These are phyloP conservation scores for Erethizon dorsatum DNA, from an alignment of 2,797 vertebrate genomes.

Conservation along the genomic window DNA sequence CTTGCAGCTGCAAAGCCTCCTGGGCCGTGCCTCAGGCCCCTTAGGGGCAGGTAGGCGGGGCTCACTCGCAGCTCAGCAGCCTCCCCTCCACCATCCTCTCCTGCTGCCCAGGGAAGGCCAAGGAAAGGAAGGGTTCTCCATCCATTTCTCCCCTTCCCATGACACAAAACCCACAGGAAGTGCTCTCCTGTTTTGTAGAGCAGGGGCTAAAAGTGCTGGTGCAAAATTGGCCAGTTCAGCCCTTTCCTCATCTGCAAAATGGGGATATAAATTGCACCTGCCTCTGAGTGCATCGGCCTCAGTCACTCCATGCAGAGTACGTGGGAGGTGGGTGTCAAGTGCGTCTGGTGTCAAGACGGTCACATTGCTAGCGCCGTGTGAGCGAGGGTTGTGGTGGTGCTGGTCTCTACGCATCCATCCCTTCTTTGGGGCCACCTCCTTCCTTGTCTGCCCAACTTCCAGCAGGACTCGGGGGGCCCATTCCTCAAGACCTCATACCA, in stretches of 20 bases:
- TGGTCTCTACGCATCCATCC: neutral
- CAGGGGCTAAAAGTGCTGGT: neutral
- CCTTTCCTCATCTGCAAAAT: neutral
- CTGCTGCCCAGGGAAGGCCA: neutral
- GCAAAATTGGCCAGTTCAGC: accelerated
- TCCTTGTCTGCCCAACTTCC: neutral
- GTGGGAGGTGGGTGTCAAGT: neutral
- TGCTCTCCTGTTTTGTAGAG: neutral
- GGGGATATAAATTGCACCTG: neutral
- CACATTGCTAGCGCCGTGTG: accelerated
- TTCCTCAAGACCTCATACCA: neutral
- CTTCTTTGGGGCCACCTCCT: neutral
- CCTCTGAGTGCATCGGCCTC: neutral
- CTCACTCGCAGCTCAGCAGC: neutral
- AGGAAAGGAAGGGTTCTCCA: neutral
- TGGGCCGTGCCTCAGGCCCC: neutral
- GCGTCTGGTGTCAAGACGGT: neutral
- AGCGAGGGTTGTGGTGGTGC: too few species aligned
- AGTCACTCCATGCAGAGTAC: neutral
- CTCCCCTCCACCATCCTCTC: neutral
- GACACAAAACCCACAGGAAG: neutral
- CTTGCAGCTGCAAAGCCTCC: neutral
- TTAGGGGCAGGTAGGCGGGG: neutral
- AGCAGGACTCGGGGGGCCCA: neutral
- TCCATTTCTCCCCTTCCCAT: too few species aligned